Conservation (phyloP, 2,113 vertebrate species). For the Mesocricetus auratus region DNA sequence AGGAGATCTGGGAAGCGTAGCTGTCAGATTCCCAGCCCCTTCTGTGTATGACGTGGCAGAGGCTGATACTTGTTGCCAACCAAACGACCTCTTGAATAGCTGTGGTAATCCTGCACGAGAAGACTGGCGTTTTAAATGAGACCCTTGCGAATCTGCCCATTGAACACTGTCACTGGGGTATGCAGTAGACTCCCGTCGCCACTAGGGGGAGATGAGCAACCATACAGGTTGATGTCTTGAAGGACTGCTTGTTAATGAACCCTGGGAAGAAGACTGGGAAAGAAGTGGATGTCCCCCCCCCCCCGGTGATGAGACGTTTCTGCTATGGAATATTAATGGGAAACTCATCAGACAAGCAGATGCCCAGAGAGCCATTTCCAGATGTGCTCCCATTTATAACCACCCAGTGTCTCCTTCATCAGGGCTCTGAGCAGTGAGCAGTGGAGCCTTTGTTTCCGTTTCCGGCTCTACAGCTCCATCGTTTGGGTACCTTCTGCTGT, state of each 20-base stretch:
- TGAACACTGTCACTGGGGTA: background rate
- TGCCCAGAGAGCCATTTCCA: constrained; percentile 60
- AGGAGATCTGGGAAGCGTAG: background rate
- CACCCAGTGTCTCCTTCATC: constrained; percentile 64
- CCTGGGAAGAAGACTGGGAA: background rate
- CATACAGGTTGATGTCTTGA: background rate
- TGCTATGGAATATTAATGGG: constrained; percentile 59
- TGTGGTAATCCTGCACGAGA: background rate
- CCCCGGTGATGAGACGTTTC: constrained; percentile 3
- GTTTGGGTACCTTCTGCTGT: background rate
- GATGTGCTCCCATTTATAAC: constrained; percentile 71
- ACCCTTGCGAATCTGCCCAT: background rate
- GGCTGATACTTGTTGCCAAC: background rate
- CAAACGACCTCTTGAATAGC: background rate
- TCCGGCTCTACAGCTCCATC: background rate
- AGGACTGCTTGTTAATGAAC: background rate
- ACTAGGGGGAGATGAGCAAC: background rate
- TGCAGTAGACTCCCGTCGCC: background rate
- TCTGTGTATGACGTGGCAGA: background rate
- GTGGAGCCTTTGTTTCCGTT: background rate
- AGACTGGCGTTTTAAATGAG: background rate
- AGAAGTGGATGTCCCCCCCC: background rate
- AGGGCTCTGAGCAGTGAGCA: background rate
- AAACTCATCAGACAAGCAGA: constrained; percentile 74
- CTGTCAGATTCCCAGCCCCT: background rate